Percentiles rank a stretch among this genome's conserved stretches.
phyloP scores from a whole-genome alignment of 1,140 invertebrate species.

The Hyles vespertilio region DNA sequence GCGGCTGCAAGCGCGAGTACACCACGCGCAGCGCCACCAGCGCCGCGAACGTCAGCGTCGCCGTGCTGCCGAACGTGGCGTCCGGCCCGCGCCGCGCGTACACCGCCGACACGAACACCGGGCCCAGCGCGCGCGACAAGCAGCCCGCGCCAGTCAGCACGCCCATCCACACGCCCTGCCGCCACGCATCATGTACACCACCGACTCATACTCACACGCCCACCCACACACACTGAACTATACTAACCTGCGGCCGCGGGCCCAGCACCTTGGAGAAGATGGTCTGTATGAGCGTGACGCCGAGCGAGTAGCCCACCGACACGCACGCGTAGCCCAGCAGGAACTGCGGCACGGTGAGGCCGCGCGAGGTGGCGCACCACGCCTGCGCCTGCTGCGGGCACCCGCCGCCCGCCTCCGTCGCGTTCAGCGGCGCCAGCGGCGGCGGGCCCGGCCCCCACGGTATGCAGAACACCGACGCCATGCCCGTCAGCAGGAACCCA shows the following conservation, averaged over 20 bases:
- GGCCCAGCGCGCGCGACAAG: slow-evolving; percentile 89
- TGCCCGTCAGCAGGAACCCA: slow-evolving; percentile 87
- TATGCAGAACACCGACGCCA: slow-evolving; percentile 84
- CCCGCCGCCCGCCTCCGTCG: slow-evolving; percentile 67
- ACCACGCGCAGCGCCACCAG: slow-evolving; percentile 80
- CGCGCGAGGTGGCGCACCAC: slow-evolving; percentile 87
- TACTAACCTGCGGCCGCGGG: slow-evolving; percentile 84
- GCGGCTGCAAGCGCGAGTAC: slow-evolving; percentile 73
- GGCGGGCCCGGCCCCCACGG: slow-evolving; percentile 85
- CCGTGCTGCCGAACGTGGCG: slow-evolving; percentile 86
- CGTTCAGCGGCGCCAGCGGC: slow-evolving; percentile 37
- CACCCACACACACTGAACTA: too few relatives aligned
- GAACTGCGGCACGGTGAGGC: slow-evolving; percentile 84
- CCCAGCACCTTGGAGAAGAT: slow-evolving; percentile 93
- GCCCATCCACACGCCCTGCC: slow-evolving; percentile 92
- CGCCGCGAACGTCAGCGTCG: slow-evolving; percentile 81
- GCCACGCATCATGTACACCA: slow-evolving; percentile 3
- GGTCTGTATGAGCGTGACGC: slow-evolving; percentile 90
- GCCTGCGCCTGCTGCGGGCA: slow-evolving; percentile 81
- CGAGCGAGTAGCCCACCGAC: slow-evolving; percentile 88
- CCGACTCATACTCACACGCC: slow-evolving; percentile 1
- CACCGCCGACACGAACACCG: slow-evolving; percentile 87
- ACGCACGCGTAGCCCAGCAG: slow-evolving; percentile 85
- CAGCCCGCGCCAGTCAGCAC: slow-evolving; percentile 88
- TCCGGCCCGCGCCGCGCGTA: slow-evolving; percentile 88